A percentile compares a stretch with the other conserved stretches of the same genome.
phyloP scores from a whole-genome alignment of 2,888 invertebrate species.

The Zygogramma bicolorata region DNA sequence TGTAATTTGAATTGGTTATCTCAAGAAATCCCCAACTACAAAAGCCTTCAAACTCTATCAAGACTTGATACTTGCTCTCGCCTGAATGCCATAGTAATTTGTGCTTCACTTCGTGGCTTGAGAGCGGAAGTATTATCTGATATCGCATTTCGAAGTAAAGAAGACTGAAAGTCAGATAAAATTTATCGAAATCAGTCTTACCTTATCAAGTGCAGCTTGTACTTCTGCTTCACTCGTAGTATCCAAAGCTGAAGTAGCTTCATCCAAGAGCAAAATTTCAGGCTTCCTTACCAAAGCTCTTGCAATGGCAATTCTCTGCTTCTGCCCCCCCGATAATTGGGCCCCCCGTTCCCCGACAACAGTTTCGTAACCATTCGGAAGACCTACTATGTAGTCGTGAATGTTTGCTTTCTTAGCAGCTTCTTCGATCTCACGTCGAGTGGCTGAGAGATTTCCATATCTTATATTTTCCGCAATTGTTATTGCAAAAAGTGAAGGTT shows the following conservation, averaged over 20 bases:
- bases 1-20: too few relatives aligned
- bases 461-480: constrained; percentile 80
- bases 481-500: constrained; percentile 86
- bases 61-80: too few relatives aligned
- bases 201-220: constrained; percentile 82
- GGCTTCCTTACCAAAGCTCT: constrained; percentile 86
- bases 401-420: constrained; percentile 83
- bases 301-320: constrained; percentile 91
- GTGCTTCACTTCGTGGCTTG: too few relatives aligned
- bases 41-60: too few relatives aligned
- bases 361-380: constrained; percentile 85
- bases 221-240: constrained; percentile 87
- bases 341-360: constrained; percentile 87
- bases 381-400: constrained; percentile 78
- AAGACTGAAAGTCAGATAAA: neutral
- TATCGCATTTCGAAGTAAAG: neutral
- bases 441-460: constrained; percentile 77
- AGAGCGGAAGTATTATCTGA: too few relatives aligned
- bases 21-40: too few relatives aligned
- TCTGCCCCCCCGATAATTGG: constrained; percentile 87
- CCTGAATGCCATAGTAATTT: too few relatives aligned
- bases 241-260: constrained; percentile 91
- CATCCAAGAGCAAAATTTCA: constrained; percentile 82
- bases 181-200: constrained; percentile 49
- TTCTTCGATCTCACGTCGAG: constrained; percentile 75